Conservation (phyloP, 2,888 invertebrate genomes). For the Polylopha cassiicola region DNA sequence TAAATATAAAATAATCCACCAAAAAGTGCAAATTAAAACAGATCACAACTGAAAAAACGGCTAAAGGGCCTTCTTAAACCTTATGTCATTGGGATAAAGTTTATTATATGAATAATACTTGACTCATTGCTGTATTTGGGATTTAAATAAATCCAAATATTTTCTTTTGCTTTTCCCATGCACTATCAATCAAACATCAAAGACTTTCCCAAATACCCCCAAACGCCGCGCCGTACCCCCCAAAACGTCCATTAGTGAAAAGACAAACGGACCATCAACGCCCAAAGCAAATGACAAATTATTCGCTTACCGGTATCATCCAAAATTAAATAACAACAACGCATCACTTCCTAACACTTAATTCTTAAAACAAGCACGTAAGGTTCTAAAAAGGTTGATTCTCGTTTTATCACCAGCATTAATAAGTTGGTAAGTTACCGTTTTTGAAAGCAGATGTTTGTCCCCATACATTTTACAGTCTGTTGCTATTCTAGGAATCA, state of each 20-base stretch:
- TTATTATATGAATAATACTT: no score
- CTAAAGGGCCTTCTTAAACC: no score
- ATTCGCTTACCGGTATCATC: conserved; percentile 45
- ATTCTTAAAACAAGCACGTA: conserved; percentile 24
- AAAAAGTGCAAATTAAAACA: no score
- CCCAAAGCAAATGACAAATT: conserved; percentile 66
- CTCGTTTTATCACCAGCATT: conserved; percentile 23
- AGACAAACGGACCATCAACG: conserved; percentile 63
- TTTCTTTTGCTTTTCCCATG: no score
- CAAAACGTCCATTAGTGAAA: conserved; percentile 62
- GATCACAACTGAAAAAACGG: no score
- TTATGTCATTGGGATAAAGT: no score
- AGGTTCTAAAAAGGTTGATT: conserved; percentile 32
- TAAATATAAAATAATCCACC: no score
- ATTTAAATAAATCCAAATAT: no score
- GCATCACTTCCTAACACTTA: conserved; percentile 5
- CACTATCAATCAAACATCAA: conserved; percentile 6
- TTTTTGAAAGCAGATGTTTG: conserved; percentile 71
- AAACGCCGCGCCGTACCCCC: conserved; percentile 39
- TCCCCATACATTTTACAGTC: conserved; percentile 72
- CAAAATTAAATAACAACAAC: conserved; percentile 23
- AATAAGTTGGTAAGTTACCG: conserved; percentile 40
- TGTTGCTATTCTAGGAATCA: conserved; percentile 75
- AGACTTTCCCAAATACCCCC: conserved; percentile 43
- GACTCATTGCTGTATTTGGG: no score